Base-by-base conservation (phyloP, 2,888 invertebrate genomes). In the Tubiluchus corallicola region DNA sequence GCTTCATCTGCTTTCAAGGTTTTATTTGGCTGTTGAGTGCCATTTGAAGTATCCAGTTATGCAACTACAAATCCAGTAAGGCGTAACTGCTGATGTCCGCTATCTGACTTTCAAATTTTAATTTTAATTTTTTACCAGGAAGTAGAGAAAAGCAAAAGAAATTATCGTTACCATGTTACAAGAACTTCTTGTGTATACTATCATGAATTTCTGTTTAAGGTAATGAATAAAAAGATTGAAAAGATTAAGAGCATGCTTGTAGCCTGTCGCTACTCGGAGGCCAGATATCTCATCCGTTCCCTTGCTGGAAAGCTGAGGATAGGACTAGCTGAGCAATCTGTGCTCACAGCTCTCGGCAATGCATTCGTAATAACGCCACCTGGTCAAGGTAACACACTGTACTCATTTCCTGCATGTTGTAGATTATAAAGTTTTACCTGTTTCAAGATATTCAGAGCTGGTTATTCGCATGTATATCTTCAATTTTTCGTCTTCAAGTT, bases 291-390 rank as follows among this genome's bases (percentile, higher is more conserved):
- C 15, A 83, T 92, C 43, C 71, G 94, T 51, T 88, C 87, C 0
- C 64, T 94, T 17, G 78, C 82, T 48, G 96, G 96, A 20, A 98
- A 96, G 67, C 69, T 98, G 45, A 73, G 98, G 40, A 88, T 98
- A 54, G 96, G 96, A 0, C 70, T 98, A 46, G 98, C 96, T 0
- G 98, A 98, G 60, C 92, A 94, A 65, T 92, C 92, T 1, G 77
- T 94, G 21, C 68, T 98, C 54, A 74, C 83, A 63, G 92, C 98
- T 5, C 64, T 98, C 40, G 87, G 88, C 0, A 73, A 79, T 54
- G 92, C 92, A 2, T 72, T 78, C 50, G 74, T 79, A n/a, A 51
- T 60, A 3, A 82, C 84, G 0, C 83, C 87, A 37, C 82, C 83
- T 1, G 66, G 66, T 42, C 77, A 79, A 56, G 67, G 67, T 43